phyloP scores from a whole-genome alignment of 2,888 invertebrate genomes.

The Teinopalpus imperialis region DNA sequence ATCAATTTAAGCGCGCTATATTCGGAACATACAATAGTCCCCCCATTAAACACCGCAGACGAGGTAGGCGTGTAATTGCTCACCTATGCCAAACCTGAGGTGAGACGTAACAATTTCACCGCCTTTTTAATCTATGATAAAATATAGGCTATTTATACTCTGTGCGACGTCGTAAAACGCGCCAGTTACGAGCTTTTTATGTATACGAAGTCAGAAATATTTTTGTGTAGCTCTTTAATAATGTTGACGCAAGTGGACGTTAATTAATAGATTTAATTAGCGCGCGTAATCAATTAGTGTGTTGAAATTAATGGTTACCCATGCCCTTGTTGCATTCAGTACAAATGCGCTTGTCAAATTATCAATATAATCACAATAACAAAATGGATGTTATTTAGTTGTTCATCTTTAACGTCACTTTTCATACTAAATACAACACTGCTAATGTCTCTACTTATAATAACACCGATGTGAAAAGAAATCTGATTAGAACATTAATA shows the following conservation, averaged over 20 bases:
- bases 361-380: too few species aligned
- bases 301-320: slow-evolving; percentile 13
- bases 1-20: slow-evolving; percentile 9
- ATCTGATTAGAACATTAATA: too few species aligned
- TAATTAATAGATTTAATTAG: slow-evolving; percentile 23
- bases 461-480: too few species aligned
- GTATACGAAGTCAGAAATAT: slow-evolving; percentile 22
- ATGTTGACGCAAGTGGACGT: slow-evolving; percentile 23
- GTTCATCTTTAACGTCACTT: too few species aligned
- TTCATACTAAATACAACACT: too few species aligned
- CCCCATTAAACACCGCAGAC: slow-evolving; percentile 17
- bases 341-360: too few species aligned
- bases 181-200: slow-evolving; percentile 27
- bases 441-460: too few species aligned
- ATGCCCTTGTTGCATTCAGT: neutral
- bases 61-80: slow-evolving; percentile 57
- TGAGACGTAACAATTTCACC: slow-evolving; percentile 47
- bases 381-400: too few species aligned
- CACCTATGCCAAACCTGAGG: slow-evolving; percentile 54
- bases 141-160: slow-evolving; percentile 29
- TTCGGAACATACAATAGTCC: slow-evolving; percentile 6
- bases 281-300: slow-evolving; percentile 19
- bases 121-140: slow-evolving; percentile 32
- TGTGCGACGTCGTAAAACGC: slow-evolving; percentile 19
- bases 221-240: slow-evolving; percentile 18